These are phyloP conservation scores for Acanthaster planci DNA, from an alignment of 35 echinoderm and acorn worm species.

Conservation along the genomic window DNA sequence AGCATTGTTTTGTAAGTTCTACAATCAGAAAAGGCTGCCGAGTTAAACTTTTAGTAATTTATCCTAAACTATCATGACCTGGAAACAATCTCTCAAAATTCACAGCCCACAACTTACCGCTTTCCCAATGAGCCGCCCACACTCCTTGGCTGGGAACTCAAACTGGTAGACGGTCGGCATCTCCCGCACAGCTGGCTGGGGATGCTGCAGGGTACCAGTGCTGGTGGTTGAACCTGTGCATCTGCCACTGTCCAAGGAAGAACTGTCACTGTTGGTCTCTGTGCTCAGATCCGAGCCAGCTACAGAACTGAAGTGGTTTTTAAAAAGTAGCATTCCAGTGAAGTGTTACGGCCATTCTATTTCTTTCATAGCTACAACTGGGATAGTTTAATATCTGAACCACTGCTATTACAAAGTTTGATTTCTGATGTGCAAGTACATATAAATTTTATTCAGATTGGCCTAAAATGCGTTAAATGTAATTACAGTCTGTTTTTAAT, in stretches of 20 bases:
- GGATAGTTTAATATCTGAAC: too few species aligned
- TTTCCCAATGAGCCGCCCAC: constrained; percentile 88
- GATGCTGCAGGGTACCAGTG: constrained; percentile 27
- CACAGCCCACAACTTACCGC: constrained; percentile 48
- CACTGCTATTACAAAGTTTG: too few species aligned
- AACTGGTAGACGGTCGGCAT: constrained; percentile 72
- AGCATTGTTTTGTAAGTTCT: too few species aligned
- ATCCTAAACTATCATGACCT: not conserved
- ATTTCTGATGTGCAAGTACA: too few species aligned
- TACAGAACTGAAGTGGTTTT: constrained; percentile 54
- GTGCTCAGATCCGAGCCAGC: constrained; percentile 82
- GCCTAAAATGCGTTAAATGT: too few species aligned
- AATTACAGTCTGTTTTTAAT: too few species aligned
- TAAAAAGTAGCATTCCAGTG: too few species aligned
- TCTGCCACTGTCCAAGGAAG: constrained; percentile 93
- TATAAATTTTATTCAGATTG: too few species aligned
- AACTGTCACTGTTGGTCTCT: constrained; percentile 90
- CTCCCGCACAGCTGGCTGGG: constrained; percentile 26
- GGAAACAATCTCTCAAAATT: not conserved
- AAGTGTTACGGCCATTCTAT: too few species aligned
- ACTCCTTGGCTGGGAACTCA: constrained; percentile 88
- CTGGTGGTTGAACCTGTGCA: constrained; percentile 52
- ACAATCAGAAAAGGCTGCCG: too few species aligned
- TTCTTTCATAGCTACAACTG: too few species aligned
- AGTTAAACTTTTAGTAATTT: too few species aligned